phyloP scores from a whole-genome alignment of 2,113 vertebrate genomes.

The Donacobius atricapilla region DNA sequence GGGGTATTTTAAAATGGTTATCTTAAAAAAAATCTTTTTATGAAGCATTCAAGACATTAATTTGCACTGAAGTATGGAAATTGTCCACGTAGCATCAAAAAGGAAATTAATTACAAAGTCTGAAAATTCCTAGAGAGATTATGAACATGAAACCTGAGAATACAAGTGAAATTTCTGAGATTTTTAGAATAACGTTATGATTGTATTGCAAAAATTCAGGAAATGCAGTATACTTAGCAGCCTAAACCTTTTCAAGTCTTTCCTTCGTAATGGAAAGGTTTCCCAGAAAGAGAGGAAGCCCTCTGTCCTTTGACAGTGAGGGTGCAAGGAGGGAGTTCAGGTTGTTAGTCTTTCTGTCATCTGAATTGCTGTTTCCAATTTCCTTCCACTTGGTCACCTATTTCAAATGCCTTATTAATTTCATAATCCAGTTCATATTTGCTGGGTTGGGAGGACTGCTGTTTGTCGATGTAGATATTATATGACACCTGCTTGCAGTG shows the following conservation, averaged over 20 bases:
- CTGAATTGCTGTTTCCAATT: neutral
- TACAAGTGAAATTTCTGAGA: neutral
- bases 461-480: neutral
- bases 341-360: neutral
- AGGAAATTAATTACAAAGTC: neutral
- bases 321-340: neutral
- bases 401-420: neutral
- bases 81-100: neutral
- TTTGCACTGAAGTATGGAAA: neutral
- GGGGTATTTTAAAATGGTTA: neutral
- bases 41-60: neutral
- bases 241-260: neutral
- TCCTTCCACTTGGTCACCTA: neutral
- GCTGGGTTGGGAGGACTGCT: neutral
- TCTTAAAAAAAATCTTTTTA: neutral
- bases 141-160: neutral
- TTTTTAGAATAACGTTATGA: neutral
- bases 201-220: neutral
- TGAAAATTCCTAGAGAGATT: neutral
- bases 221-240: neutral
- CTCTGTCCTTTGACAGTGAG: neutral
- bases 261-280: rapidly evolving
- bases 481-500: neutral
- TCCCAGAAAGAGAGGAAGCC: neutral
- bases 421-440: neutral